Evolutionary conservation across 2,113 vertebrate genomes (phyloP).

Genomic region (Mobula birostris): DNA sequence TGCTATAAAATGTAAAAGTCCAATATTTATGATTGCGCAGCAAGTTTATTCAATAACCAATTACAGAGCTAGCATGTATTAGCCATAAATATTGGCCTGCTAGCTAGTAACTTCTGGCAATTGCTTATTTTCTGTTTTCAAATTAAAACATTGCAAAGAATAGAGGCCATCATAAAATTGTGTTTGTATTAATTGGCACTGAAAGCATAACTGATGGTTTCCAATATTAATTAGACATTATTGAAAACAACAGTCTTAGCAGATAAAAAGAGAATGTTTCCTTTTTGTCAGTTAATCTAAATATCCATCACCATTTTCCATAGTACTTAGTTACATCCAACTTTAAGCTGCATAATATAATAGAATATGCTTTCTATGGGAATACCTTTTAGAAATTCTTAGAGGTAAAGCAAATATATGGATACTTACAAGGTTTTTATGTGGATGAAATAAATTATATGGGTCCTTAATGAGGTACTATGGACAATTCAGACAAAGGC

Average conservation of each 20-base stretch:
- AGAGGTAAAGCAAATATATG: background rate
- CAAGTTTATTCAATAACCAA: slow-evolving; percentile 20
- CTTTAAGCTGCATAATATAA: background rate
- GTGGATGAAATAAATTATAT: background rate
- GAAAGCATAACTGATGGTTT: background rate
- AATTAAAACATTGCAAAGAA: background rate
- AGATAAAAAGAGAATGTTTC: slow-evolving; percentile 2
- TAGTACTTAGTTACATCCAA: background rate
- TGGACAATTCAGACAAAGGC: background rate
- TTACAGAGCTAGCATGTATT: background rate
- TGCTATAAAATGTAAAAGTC: background rate
- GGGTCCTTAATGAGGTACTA: background rate
- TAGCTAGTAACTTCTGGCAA: background rate
- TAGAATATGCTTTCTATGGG: background rate
- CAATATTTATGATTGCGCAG: background rate
- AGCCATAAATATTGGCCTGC: background rate
- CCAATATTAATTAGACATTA: background rate
- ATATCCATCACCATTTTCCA: background rate
- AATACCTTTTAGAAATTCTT: background rate
- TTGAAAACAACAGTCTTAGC: background rate
- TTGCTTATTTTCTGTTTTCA: background rate
- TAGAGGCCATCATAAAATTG: background rate
- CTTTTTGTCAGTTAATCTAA: background rate
- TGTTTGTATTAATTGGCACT: background rate
- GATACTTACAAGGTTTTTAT: background rate